These are phyloP conservation scores for Dendroctonus valens DNA, from an alignment of 1,140 invertebrate genomes.

Conservation along the genomic window DNA sequence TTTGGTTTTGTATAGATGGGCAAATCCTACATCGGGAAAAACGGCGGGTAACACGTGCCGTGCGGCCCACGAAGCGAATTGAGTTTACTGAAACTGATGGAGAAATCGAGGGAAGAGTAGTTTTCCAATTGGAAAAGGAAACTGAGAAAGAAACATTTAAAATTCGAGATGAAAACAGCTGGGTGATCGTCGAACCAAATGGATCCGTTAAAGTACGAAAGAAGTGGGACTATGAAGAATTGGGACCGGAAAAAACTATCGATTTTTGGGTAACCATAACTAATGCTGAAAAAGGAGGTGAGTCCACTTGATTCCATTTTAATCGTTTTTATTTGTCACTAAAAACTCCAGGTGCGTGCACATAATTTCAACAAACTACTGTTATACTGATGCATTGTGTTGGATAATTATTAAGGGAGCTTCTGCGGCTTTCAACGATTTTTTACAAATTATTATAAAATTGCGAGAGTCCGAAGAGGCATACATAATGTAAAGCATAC, in stretches of 20 bases:
- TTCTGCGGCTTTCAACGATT: too few species aligned
- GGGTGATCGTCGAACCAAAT: slow-evolving; percentile 89
- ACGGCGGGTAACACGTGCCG: slow-evolving; percentile 79
- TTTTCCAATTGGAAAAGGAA: slow-evolving; percentile 89
- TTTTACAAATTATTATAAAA: too few species aligned
- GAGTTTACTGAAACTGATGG: slow-evolving; percentile 91
- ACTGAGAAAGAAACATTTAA: slow-evolving; percentile 90
- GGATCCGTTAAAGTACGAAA: slow-evolving; percentile 90
- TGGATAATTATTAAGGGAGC: neutral
- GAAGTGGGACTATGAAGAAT: slow-evolving; percentile 95
- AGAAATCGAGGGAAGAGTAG: slow-evolving; percentile 80
- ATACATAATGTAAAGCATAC: too few species aligned
- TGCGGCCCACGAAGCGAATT: slow-evolving; percentile 86
- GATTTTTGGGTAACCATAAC: slow-evolving; percentile 96
- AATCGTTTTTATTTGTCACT: too few species aligned
- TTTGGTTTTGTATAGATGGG: slow-evolving; percentile 5
- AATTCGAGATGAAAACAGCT: slow-evolving; percentile 88
- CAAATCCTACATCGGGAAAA: slow-evolving; percentile 67
- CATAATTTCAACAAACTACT: too few species aligned
- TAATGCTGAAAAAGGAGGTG: slow-evolving; percentile 80
- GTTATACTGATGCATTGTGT: neutral
- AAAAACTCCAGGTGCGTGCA: too few species aligned
- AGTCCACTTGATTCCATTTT: slow-evolving; percentile 49
- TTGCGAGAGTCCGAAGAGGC: too few species aligned
- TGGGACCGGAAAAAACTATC: slow-evolving; percentile 93